phyloP scores from a whole-genome alignment of 2,888 invertebrate genomes.

The Stenotaenia linearis region DNA sequence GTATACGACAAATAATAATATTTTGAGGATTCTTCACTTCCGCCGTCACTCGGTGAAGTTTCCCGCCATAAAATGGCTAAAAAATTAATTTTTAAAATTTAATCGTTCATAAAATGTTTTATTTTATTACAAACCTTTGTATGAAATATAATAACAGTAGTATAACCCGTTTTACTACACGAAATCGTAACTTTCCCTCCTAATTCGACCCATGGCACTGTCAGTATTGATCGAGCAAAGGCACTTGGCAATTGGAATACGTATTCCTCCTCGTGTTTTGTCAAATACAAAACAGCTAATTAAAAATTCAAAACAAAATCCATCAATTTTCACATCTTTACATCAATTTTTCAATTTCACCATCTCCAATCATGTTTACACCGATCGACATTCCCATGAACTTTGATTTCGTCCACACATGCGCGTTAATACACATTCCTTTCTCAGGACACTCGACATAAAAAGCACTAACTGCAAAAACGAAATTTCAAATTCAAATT shows the following conservation, averaged over 20 bases:
- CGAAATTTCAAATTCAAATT: neutral
- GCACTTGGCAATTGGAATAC: conserved; percentile 50
- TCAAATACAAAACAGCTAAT: conserved; percentile 36
- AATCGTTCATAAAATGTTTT: neutral
- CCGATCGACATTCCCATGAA: conserved; percentile 54
- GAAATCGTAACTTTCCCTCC: conserved; percentile 49
- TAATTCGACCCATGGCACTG: conserved; percentile 52
- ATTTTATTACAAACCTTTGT: conserved; percentile 47
- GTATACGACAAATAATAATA: conserved; percentile 46
- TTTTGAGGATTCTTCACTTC: conserved; percentile 48
- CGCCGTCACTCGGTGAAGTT: conserved; percentile 50
- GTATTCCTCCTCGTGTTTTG: conserved; percentile 48
- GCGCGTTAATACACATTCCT: conserved; percentile 49
- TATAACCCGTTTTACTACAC: conserved; percentile 48
- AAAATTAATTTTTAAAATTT: conserved; percentile 34
- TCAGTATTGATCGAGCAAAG: conserved; percentile 52
- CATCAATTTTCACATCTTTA: neutral
- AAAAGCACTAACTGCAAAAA: conserved; percentile 51
- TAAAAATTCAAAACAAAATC: too few relatives aligned
- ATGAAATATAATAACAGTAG: conserved; percentile 50
- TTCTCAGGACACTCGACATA: conserved; percentile 51
- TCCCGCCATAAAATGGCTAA: conserved; percentile 54
- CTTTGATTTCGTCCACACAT: conserved; percentile 52
- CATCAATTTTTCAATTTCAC: conserved; percentile 30
- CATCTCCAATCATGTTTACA: conserved; percentile 50